Base-by-base conservation (phyloP, 2,888 invertebrate species). In the Oligia latruncula region DNA sequence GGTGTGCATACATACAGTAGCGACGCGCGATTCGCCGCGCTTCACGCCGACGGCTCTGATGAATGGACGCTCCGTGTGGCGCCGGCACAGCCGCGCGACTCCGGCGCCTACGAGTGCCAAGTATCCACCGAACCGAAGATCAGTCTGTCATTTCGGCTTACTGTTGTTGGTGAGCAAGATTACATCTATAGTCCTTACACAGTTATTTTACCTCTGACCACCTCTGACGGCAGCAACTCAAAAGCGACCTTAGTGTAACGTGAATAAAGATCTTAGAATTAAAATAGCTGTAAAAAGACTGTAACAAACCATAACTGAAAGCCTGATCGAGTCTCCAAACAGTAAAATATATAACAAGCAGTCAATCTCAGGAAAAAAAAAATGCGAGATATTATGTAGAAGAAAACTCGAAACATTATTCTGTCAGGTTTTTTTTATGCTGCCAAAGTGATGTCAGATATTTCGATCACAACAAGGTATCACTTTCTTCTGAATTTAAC, bases 61-160 rank as follows among this genome's bases (percentile, higher is more conserved):
- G 97, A 98, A 91, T 98, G 98, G 98, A 98, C 97, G 98, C 92
- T 95, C 78, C 90, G 95, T 40, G 95, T 94, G 4, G 92, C 98
- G 90, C 98, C 95, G 0, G 95, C 97, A 75, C 97, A 97, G 92
- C 97, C 98, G 3, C 97, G 98, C 82, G 99, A 99, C 95, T 98
- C 98, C 78, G 99, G 99, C 82, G 98, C 98, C 86, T 99, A 99
- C 95, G 99, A 99, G 97, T 99, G 99, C 94, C 99, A 99, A 97
- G 98, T 99, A 87, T 98, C 98, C 90, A 99, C 98, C 43, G 99
- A 99, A 93, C 99, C 99, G 80, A 99, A 99, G 97, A 98, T 98
- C 95, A 98, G 98, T 93, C 89, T 96, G 74, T 95, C 98, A 46
- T 98, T 98, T 93, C 97, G 97, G 88, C 97, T 98, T 83, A 98